Evolutionary conservation across 2,113 vertebrate genomes (phyloP).

Genomic region (Pogonocichla stellata): DNA sequence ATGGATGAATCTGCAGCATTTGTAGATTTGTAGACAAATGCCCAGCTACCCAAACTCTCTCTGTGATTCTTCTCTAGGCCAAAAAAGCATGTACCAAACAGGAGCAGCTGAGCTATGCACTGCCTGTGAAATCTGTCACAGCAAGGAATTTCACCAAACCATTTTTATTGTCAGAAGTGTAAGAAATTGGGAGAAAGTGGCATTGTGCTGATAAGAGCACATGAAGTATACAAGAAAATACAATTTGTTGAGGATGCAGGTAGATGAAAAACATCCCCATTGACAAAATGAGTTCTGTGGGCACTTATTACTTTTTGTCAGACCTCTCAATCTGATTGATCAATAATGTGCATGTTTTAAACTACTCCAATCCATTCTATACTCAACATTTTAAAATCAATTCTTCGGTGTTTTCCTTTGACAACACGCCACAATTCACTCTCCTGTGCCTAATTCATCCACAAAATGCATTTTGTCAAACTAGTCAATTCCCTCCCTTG

Average conservation of each 20-base stretch:
- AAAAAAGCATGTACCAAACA: not conserved
- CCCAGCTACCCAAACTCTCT: not conserved
- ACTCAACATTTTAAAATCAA: constrained; percentile 17
- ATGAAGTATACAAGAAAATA: constrained; percentile 18
- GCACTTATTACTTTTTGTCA: constrained; percentile 34
- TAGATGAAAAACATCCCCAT: constrained; percentile 19
- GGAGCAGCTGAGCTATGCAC: not conserved
- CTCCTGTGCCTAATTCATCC: constrained; percentile 29
- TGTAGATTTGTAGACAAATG: not conserved
- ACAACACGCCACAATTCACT: constrained; percentile 17
- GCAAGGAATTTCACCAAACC: not conserved
- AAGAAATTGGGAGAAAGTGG: not conserved
- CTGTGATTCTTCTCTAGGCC: not conserved
- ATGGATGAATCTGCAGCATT: not conserved
- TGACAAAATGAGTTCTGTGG: constrained; percentile 12
- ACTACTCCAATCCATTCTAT: not conserved
- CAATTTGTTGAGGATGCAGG: constrained; percentile 9
- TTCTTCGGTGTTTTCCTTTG: not conserved
- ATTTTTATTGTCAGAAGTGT: not conserved
- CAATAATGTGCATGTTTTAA: constrained; percentile 47
- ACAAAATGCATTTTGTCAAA: constrained; percentile 41
- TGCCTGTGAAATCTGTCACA: not conserved
- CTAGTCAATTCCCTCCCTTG: constrained; percentile 1
- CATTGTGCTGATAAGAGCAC: constrained; percentile 19
- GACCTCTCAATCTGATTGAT: constrained; percentile 41